A percentile compares a stretch with the other conserved stretches of the same genome.
Conservation (phyloP, 2,888 invertebrate species). For the Heliconius sara region DNA sequence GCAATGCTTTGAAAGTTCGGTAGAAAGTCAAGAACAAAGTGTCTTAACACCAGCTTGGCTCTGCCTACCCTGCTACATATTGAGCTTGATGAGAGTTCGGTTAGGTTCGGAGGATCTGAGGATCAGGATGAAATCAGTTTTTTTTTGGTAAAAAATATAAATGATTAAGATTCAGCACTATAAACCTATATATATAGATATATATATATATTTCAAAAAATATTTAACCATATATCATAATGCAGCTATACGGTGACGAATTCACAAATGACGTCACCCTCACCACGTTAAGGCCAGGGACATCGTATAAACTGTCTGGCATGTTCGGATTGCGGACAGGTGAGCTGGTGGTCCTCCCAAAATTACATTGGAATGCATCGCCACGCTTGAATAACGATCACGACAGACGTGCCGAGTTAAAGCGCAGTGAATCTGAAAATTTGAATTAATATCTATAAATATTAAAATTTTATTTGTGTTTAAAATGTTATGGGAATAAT, state of each 20-base stretch:
- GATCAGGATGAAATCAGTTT: too few species aligned
- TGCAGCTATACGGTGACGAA: constrained; percentile 42
- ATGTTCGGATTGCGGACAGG: constrained; percentile 73
- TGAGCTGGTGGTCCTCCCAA: constrained; percentile 61
- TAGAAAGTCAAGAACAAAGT: too few species aligned
- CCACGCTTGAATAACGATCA: constrained; percentile 40
- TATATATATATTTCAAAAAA: too few species aligned
- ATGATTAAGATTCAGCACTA: background rate
- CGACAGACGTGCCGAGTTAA: constrained; percentile 16
- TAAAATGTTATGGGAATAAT: background rate
- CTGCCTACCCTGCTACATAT: too few species aligned
- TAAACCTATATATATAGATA: too few species aligned
- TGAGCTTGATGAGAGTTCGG: too few species aligned
- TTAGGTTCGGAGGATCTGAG: too few species aligned
- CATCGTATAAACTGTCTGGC: constrained; percentile 62
- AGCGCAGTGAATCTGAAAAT: background rate
- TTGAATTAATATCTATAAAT: constrained; percentile 1
- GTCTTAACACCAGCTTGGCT: too few species aligned
- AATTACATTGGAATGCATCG: constrained; percentile 59
- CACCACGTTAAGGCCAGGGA: constrained; percentile 50
- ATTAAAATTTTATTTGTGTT: background rate
- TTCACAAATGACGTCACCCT: constrained; percentile 56
- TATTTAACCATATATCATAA: constrained; percentile 10
- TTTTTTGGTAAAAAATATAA: too few species aligned
- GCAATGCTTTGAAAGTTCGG: too few species aligned